phyloP scores from a whole-genome alignment of 2,888 invertebrate genomes.

The Cephus runcator region DNA sequence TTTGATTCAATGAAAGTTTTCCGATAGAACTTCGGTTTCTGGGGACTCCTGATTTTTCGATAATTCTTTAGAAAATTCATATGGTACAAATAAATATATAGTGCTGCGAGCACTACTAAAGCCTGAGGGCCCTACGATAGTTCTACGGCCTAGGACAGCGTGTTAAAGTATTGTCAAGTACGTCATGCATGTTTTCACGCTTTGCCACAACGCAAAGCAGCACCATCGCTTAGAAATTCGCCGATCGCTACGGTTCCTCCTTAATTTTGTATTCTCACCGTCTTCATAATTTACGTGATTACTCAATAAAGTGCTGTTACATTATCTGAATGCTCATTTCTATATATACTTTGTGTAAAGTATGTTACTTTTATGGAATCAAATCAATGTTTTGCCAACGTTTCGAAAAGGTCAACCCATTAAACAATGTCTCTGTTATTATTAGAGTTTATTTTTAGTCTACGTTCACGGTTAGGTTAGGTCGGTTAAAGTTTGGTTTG shows the following conservation, averaged over 20 bases:
- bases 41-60: not conserved
- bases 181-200: not conserved
- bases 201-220: conserved; percentile 8
- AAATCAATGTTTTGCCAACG: not conserved
- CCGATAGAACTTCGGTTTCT: not conserved
- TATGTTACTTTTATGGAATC: not conserved
- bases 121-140: not conserved
- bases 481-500: not conserved
- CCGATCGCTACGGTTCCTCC: not conserved
- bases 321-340: not conserved
- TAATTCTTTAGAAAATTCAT: not conserved
- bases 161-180: not conserved
- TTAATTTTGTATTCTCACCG: not conserved
- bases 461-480: not conserved
- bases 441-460: not conserved
- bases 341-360: not conserved
- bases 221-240: not conserved
- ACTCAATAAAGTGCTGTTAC: not conserved
- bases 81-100: not conserved
- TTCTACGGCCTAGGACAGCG: not conserved
- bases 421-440: not conserved
- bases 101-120: not conserved
- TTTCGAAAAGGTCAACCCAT: not conserved
- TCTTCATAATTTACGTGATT: not conserved
- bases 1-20: not conserved